Percentiles rank a stretch among this genome's conserved stretches.
These are phyloP conservation scores for Sarcophaga peregrina DNA, from an alignment of 1,140 invertebrate species.

Conservation along the genomic window DNA sequence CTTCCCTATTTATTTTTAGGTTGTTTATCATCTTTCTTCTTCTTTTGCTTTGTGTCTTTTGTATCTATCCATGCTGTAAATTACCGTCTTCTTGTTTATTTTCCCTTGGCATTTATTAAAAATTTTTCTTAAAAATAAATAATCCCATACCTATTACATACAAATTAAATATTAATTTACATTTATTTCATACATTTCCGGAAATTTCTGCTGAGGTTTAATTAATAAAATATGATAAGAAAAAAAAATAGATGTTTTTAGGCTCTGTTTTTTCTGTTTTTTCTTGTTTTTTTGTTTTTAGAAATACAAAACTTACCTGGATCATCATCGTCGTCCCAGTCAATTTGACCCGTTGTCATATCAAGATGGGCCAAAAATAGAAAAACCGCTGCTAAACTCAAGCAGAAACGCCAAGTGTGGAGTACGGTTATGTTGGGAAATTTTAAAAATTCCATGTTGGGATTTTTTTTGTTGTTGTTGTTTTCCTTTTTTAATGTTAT, in stretches of 20 bases:
- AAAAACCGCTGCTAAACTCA: constrained; percentile 55
- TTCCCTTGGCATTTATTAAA: too few species aligned
- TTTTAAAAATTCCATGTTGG: constrained; percentile 56
- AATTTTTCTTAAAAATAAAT: background rate
- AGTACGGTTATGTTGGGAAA: constrained; percentile 41
- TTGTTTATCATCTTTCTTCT: too few species aligned
- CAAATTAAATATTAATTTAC: background rate
- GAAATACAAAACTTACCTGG: constrained; percentile 55
- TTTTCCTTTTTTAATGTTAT: constrained; percentile 6
- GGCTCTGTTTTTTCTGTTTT: too few species aligned
- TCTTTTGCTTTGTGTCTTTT: too few species aligned
- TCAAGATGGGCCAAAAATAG: constrained; percentile 57
- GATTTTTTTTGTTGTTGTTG: constrained; percentile 2
- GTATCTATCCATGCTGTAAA: too few species aligned
- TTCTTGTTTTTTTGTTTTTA: too few species aligned
- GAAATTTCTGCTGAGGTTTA: too few species aligned
- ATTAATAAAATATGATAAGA: background rate
- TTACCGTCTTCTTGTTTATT: too few species aligned
- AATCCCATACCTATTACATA: too few species aligned
- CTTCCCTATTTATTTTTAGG: too few species aligned
- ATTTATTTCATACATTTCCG: too few species aligned
- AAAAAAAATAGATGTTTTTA: too few species aligned
- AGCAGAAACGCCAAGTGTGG: constrained; percentile 33
- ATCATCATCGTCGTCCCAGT: constrained; percentile 67
- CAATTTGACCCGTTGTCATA: constrained; percentile 64